Conservation (phyloP, 2,797 vertebrate genomes). For the Sebastiscus tertius region DNA sequence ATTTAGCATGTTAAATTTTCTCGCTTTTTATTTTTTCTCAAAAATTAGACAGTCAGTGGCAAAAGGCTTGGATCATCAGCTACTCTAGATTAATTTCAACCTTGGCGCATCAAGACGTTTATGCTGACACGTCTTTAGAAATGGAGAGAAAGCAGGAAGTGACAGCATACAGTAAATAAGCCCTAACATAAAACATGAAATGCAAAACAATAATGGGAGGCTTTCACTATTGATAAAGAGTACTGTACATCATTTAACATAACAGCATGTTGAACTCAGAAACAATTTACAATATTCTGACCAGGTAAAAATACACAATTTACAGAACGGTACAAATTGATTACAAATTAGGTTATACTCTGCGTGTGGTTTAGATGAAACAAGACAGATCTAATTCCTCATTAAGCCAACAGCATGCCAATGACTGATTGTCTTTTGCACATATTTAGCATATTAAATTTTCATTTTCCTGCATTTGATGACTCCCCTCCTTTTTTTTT, state of each 20-base stretch:
- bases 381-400: not conserved
- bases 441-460: not conserved
- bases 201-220: not conserved
- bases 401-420: not conserved
- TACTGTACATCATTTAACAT: not conserved
- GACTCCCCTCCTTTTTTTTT: not conserved
- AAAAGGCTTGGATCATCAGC: not conserved
- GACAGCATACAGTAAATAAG: not conserved
- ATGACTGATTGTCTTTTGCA: not conserved
- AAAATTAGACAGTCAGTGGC: not conserved
- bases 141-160: not conserved
- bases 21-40: not conserved
- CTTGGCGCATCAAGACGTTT: constrained; percentile 6
- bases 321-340: not conserved
- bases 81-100: constrained; percentile 4
- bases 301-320: not conserved
- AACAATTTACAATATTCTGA: not conserved
- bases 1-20: not conserved
- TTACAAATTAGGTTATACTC: not conserved
- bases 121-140: not conserved
- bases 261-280: not conserved
- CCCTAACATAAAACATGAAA: not conserved
- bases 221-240: not conserved
- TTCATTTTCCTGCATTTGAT: not conserved
- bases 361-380: not conserved